A percentile compares a stretch with the other conserved stretches of the same genome.
Conservation (phyloP, 2,888 invertebrate species). For the Villa cingulata region DNA sequence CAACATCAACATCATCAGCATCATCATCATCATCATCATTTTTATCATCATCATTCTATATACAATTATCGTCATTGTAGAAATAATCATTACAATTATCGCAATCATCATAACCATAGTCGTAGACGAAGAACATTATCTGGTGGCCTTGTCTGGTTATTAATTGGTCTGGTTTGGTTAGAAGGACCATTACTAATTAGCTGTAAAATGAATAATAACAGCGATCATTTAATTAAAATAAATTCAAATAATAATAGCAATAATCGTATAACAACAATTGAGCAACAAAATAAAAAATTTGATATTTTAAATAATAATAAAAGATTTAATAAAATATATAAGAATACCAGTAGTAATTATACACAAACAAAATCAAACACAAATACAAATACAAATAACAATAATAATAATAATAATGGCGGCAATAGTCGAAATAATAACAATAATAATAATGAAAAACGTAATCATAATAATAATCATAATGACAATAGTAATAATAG, state of each 20-base stretch:
- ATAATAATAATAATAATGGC: not conserved
- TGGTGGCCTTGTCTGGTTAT: slow-evolving; percentile 21
- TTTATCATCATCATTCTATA: not conserved
- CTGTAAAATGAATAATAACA: slow-evolving; percentile 19
- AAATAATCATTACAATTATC: not conserved
- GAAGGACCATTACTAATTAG: slow-evolving; percentile 28
- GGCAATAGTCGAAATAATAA: slow-evolving; percentile 5
- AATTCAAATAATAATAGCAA: slow-evolving; percentile 5
- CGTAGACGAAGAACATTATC: slow-evolving; percentile 8
- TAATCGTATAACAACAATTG: not conserved
- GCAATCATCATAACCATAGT: not conserved
- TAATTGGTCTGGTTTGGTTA: slow-evolving; percentile 31
- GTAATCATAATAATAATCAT: slow-evolving; percentile 5
- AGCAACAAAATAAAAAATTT: slow-evolving; percentile 6
- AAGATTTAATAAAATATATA: slow-evolving; percentile 8
- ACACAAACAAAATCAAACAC: slow-evolving; percentile 4
- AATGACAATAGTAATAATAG: slow-evolving; percentile 1
- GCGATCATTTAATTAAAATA: slow-evolving; percentile 6
- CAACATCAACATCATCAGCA: too few species aligned
- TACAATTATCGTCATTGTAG: too few species aligned
- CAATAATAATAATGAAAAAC: slow-evolving; percentile 8
- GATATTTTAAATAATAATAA: slow-evolving; percentile 7
- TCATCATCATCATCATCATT: not conserved
- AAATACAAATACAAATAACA: slow-evolving; percentile 1
- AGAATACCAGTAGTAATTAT: slow-evolving; percentile 4